Base-by-base conservation (phyloP, 2,113 vertebrate genomes). In the Odocoileus virginianus region DNA sequence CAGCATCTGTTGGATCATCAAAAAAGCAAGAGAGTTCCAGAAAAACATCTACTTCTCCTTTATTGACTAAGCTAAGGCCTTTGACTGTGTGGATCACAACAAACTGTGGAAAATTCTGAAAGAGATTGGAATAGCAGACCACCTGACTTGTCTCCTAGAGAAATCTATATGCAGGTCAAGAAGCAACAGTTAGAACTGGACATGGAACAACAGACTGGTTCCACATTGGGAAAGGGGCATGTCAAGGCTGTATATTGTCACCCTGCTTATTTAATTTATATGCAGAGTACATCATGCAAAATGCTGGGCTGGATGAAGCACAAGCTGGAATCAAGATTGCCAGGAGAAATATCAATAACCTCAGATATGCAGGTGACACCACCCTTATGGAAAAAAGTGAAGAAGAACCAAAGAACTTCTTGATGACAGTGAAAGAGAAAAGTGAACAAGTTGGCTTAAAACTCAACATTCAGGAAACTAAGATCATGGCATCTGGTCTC, bases 1-100 rank as follows among this genome's bases (percentile, higher is more conserved):
- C n/a, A 40, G 36, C 10, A 23, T 40, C n/a, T 2, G 0, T 6
- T 71, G n/a, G 19, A 23, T 36, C 67, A 71, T 36, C 0, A 5
- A 71, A 71, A 71, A 23, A 71, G 10, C 67, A 71, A 71, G n/a
- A 40, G 5, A 36, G n/a, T 71, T 23, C 67, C 5, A 23, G 67
- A 71, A 71, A 64, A 17, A 36, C 36, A n/a, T 71, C n/a, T 71
- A 40, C 67, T 71, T 71, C n/a, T 71, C n/a, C n/a, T 36, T 71
- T 71, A 10, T 71, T 71, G 67, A 71, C n/a, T 36, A 6, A 0
- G 0, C 67, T 5, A 40, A 71, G 23, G 4, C n/a, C n/a, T 71
- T 71, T 40, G 67, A 71, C 67, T 6, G 67, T 1, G 10, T 71
- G n/a, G 67, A 40, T 71, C 67, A 71, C 67, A 71, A 11, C 9